Percentiles rank a stretch among this genome's conserved stretches.
phyloP scores from a whole-genome alignment of 1,140 invertebrate species.

The Drosophila arizonae region DNA sequence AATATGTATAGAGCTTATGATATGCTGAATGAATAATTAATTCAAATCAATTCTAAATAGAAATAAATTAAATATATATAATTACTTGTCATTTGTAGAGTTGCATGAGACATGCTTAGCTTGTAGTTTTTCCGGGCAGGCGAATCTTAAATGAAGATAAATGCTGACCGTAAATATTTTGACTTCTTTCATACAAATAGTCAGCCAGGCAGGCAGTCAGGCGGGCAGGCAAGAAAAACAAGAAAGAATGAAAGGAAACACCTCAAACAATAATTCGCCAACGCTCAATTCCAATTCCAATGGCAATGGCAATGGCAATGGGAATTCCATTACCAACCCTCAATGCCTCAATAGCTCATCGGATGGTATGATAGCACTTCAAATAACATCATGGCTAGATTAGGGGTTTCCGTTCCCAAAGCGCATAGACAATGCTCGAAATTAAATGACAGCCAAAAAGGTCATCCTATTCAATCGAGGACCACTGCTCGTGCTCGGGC shows the following conservation, averaged over 20 bases:
- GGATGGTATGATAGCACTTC: conserved; percentile 73
- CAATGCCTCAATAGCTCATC: conserved; percentile 19
- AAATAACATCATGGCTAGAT: conserved; percentile 79
- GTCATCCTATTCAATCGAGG: conserved; percentile 77
- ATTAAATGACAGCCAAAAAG: conserved; percentile 81
- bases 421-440: conserved; percentile 77
- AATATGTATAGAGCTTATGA: too few species aligned
- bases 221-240: conserved; percentile 8
- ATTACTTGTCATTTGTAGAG: conserved; percentile 9
- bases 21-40: not conserved
- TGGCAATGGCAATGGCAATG: too few species aligned
- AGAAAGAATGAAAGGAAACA: conserved; percentile 47
- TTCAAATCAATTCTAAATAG: not conserved
- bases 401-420: conserved; percentile 82
- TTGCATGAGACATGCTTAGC: conserved; percentile 15
- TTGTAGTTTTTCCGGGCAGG: conserved; percentile 14
- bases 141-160: conserved; percentile 59
- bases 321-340: conserved; percentile 18
- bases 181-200: conserved; percentile 50
- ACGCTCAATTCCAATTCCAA: conserved; percentile 35
- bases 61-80: conserved; percentile 3
- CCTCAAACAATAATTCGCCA: conserved; percentile 44
- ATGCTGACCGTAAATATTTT: conserved; percentile 80
- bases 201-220: not conserved
- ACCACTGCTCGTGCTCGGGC: conserved; percentile 48